phyloP scores from a whole-genome alignment of 2,888 invertebrate species.

The Leucozona laternaria region DNA sequence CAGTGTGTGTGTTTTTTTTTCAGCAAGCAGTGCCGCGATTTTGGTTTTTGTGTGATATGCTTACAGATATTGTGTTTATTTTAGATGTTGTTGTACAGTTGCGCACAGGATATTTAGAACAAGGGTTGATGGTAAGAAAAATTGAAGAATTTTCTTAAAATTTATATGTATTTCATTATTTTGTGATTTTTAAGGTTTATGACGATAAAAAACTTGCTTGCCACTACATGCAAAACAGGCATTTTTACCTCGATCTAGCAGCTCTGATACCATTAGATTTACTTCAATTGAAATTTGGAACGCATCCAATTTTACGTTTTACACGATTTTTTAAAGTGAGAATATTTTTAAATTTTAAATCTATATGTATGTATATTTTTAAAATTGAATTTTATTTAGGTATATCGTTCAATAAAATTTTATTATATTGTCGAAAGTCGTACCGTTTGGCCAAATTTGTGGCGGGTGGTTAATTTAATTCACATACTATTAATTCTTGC shows the following conservation, averaged over 20 bases:
- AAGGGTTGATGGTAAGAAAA: slow-evolving; percentile 91
- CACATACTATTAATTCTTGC: slow-evolving; percentile 97
- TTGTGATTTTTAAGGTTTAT: slow-evolving; percentile 87
- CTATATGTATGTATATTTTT: background rate
- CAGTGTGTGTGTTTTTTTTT: slow-evolving; percentile 27
- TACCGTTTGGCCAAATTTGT: slow-evolving; percentile 97
- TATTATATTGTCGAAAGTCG: slow-evolving; percentile 98
- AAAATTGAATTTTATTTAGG: slow-evolving; percentile 85
- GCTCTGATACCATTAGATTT: slow-evolving; percentile 94
- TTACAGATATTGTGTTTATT: slow-evolving; percentile 94
- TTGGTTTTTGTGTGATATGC: slow-evolving; percentile 93
- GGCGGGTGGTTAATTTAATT: slow-evolving; percentile 97
- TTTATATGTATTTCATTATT: background rate
- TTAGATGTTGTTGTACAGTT: slow-evolving; percentile 96
- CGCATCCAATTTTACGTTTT: slow-evolving; percentile 94
- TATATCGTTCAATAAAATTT: slow-evolving; percentile 95
- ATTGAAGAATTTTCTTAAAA: background rate
- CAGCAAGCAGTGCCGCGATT: slow-evolving; percentile 89
- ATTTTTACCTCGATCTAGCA: slow-evolving; percentile 93
- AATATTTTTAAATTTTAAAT: slow-evolving; percentile 6
- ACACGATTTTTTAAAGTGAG: slow-evolving; percentile 93
- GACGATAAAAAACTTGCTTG: slow-evolving; percentile 94
- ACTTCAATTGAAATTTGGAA: slow-evolving; percentile 92
- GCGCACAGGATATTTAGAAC: slow-evolving; percentile 97
- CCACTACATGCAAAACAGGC: slow-evolving; percentile 93